phyloP scores from a whole-genome alignment of 1,140 invertebrate species.

The Zaprionus inermis region DNA sequence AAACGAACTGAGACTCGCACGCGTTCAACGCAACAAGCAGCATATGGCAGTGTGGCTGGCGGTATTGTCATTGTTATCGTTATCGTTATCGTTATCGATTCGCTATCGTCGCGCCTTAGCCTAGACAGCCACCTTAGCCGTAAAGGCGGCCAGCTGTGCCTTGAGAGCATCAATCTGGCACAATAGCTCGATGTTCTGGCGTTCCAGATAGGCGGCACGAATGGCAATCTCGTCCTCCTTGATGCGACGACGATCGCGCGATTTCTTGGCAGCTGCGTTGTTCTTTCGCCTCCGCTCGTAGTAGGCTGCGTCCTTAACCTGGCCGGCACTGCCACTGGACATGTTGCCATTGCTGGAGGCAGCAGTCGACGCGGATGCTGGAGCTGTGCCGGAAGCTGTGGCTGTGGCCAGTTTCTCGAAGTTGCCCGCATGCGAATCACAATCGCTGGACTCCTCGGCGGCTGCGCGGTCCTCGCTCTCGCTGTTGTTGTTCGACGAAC shows the following conservation, averaged over 20 bases:
- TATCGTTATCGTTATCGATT: conserved; percentile 28
- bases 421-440: conserved; percentile 74
- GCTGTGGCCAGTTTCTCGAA: conserved; percentile 50
- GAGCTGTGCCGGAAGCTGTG: background rate
- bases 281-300: conserved; percentile 95
- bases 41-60: conserved; percentile 24
- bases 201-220: conserved; percentile 93
- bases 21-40: conserved; percentile 73
- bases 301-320: conserved; percentile 92
- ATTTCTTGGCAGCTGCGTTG: conserved; percentile 97
- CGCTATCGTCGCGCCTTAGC: conserved; percentile 19
- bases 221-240: conserved; percentile 97
- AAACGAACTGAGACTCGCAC: conserved; percentile 47
- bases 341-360: background rate
- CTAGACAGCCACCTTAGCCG: conserved; percentile 64
- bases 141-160: conserved; percentile 74
- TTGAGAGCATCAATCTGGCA: conserved; percentile 82
- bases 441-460: conserved; percentile 78
- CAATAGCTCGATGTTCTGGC: conserved; percentile 86
- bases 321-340: conserved; percentile 28
- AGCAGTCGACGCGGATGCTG: background rate
- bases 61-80: background rate
- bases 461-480: conserved; percentile 76
- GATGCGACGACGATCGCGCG: conserved; percentile 93
- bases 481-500: conserved; percentile 75